These are phyloP conservation scores for Lagopus muta DNA, from an alignment of 2,113 vertebrate genomes.

Conservation along the genomic window DNA sequence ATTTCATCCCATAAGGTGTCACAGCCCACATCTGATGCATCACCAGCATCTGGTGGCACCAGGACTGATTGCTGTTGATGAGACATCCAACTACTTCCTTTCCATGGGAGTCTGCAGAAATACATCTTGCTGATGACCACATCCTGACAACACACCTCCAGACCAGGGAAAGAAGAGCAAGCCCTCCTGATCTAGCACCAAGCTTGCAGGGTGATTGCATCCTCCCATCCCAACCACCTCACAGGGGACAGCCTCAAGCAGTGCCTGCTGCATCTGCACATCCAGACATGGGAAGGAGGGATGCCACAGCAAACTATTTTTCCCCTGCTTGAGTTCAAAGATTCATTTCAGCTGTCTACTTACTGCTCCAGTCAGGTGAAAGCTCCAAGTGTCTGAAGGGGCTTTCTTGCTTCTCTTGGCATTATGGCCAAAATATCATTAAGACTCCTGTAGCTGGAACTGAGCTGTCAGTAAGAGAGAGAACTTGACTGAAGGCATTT, in stretches of 20 bases:
- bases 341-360: conserved; percentile 68
- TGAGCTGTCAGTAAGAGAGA: conserved; percentile 75
- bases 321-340: conserved; percentile 23
- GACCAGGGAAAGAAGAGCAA: neutral
- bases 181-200: neutral
- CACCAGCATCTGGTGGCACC: neutral
- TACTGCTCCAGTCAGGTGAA: conserved; percentile 51
- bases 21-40: no score
- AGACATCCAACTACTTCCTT: neutral
- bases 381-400: conserved; percentile 46
- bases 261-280: accelerated
- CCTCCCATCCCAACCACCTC: neutral
- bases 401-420: conserved; percentile 64
- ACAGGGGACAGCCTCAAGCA: accelerated
- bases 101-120: neutral
- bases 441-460: conserved; percentile 72
- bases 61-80: neutral
- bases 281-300: neutral
- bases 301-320: conserved; percentile 1
- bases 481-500: conserved; percentile 72
- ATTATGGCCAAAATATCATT: conserved; percentile 72
- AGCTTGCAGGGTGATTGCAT: neutral
- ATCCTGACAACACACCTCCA: neutral
- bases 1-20: neutral
- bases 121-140: accelerated